phyloP scores from a whole-genome alignment of 2,888 invertebrate species.

The Deilephila elpenor region DNA sequence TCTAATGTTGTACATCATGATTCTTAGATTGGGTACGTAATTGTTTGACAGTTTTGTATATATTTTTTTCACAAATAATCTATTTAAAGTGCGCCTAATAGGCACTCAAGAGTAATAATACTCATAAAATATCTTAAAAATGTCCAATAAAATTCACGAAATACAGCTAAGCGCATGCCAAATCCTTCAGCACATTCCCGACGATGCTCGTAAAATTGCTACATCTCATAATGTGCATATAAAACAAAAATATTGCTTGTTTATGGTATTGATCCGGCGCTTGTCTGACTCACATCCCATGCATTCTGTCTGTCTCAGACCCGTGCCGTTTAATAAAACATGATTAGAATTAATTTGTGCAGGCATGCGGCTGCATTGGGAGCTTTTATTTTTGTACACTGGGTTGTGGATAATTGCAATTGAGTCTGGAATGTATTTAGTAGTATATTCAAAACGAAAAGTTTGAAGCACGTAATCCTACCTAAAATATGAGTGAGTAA shows the following conservation, averaged over 20 bases:
- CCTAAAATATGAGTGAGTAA: too few species aligned
- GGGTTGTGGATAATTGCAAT: not conserved
- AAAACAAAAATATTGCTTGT: conserved; percentile 11
- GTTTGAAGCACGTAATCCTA: too few species aligned
- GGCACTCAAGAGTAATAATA: not conserved
- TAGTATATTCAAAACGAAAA: not conserved
- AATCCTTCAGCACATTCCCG: not conserved
- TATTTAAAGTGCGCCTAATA: not conserved
- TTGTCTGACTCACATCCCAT: conserved; percentile 14
- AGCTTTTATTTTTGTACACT: not conserved
- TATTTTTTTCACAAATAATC: not conserved
- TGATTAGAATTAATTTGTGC: conserved; percentile 23
- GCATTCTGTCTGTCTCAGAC: conserved; percentile 1
- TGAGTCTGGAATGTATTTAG: not conserved
- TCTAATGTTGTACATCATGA: too few species aligned
- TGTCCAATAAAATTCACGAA: not conserved
- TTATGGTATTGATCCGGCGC: conserved; percentile 20
- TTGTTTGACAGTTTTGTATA: too few species aligned
- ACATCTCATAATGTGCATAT: not conserved
- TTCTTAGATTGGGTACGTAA: too few species aligned
- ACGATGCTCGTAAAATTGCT: conserved; percentile 20
- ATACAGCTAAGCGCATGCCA: not conserved
- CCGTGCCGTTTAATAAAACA: conserved; percentile 12
- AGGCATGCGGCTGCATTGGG: conserved; percentile 1
- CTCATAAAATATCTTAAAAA: not conserved